phyloP scores from a whole-genome alignment of 2,888 invertebrate species.

The Scaptodrosophila latifasciaeformis region DNA sequence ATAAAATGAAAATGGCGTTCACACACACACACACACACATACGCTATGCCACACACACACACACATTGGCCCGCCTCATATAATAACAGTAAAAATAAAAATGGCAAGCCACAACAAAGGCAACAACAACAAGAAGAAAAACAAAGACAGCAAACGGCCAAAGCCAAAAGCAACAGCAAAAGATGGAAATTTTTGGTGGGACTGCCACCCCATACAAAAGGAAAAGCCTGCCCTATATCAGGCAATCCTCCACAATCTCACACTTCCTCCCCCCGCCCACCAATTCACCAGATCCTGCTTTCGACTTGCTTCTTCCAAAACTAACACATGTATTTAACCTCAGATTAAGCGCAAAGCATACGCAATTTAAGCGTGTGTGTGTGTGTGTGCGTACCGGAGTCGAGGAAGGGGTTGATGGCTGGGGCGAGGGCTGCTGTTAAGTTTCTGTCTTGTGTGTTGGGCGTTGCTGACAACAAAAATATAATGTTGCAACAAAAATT shows the following conservation, averaged over 20 bases:
- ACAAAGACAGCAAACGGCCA: too few species aligned
- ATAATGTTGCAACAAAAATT: conserved; percentile 62
- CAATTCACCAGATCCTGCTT: too few species aligned
- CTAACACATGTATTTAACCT: conserved; percentile 54
- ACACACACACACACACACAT: conserved; percentile 23
- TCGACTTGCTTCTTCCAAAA: too few species aligned
- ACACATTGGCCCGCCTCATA: not conserved
- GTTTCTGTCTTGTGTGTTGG: too few species aligned
- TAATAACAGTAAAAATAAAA: conserved; percentile 41
- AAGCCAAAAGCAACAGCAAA: conserved; percentile 33
- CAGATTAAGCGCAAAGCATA: conserved; percentile 54
- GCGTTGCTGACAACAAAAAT: conserved; percentile 40
- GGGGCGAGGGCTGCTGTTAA: too few species aligned
- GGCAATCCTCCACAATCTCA: not conserved
- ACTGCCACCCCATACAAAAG: conserved; percentile 6
- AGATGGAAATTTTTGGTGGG: conserved; percentile 21
- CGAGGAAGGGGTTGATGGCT: not conserved
- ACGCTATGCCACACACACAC: conserved; percentile 7
- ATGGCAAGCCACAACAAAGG: conserved; percentile 38
- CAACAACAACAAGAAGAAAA: conserved; percentile 9
- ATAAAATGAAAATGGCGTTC: conserved; percentile 50
- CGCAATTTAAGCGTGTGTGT: conserved; percentile 15
- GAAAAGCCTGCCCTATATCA: conserved; percentile 1
- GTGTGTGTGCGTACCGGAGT: not conserved
- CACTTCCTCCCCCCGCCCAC: not conserved